Percentiles rank a stretch among this genome's conserved stretches.
These are phyloP conservation scores for Cuniculus paca DNA, from an alignment of 2,797 vertebrate species.

Conservation along the genomic window DNA sequence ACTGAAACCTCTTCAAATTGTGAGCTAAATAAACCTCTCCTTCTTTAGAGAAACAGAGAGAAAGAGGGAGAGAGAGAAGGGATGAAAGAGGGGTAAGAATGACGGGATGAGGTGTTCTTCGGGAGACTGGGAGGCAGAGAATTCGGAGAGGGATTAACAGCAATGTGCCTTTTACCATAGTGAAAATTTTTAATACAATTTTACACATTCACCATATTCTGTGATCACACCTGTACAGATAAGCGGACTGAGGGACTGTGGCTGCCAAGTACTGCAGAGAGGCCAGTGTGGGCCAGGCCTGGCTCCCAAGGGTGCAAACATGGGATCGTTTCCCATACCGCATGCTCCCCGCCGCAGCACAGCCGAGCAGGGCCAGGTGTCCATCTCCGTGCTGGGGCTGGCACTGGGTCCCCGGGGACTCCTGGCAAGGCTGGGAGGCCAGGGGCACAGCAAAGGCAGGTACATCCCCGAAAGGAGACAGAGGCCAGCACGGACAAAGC, in stretches of 20 bases:
- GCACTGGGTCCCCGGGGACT: not conserved
- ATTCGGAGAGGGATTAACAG: not conserved
- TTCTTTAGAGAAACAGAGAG: not conserved
- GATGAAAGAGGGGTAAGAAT: not conserved
- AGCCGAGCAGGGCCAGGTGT: not conserved
- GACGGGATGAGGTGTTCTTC: not conserved
- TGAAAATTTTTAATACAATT: not conserved
- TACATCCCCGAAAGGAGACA: not conserved
- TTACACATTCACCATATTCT: not conserved
- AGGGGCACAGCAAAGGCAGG: not conserved
- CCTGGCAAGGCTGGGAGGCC: not conserved
- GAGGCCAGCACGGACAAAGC: not conserved
- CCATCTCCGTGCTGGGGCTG: not conserved
- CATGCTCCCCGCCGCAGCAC: rapidly evolving
- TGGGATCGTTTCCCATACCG: not conserved
- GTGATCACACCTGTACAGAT: not conserved
- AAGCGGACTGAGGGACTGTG: not conserved
- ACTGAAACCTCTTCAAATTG: not conserved
- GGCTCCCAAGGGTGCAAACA: not conserved
- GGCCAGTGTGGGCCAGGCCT: not conserved
- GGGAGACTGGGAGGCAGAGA: not conserved
- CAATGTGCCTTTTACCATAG: not conserved
- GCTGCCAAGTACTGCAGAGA: not conserved
- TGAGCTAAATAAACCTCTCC: not conserved
- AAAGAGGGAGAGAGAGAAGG: too few relatives aligned